Conservation (phyloP, 2,797 vertebrate species). For the Arremon aurantiirostris region DNA sequence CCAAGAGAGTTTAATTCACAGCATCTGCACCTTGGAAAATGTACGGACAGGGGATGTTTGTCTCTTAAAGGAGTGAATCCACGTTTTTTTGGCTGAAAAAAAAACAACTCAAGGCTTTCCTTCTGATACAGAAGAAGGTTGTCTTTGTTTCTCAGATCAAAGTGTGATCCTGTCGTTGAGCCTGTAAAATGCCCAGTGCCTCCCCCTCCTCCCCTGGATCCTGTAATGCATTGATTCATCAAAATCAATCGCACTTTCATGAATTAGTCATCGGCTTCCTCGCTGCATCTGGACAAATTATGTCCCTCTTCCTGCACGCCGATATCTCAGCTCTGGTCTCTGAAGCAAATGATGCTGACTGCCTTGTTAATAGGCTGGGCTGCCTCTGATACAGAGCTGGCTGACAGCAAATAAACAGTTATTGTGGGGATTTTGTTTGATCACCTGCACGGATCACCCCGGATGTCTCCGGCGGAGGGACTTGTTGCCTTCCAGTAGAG, state of each 20-base stretch:
- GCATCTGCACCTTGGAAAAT: not conserved
- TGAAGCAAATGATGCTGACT: not conserved
- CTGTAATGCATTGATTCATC: constrained; percentile 62
- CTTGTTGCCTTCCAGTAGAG: not conserved
- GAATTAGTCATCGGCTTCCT: constrained; percentile 60
- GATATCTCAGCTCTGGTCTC: not conserved
- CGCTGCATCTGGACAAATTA: constrained; percentile 54
- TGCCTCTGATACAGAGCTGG: not conserved
- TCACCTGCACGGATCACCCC: not conserved
- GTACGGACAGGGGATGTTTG: not conserved
- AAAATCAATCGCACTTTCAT: constrained; percentile 65
- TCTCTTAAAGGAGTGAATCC: not conserved
- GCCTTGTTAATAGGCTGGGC: not conserved
- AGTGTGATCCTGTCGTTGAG: constrained; percentile 42
- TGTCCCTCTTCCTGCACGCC: not conserved
- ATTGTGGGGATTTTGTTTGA: not conserved
- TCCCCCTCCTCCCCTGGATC: constrained; percentile 17
- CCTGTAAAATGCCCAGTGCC: constrained; percentile 8
- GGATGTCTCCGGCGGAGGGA: not conserved
- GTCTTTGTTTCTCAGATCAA: constrained; percentile 61
- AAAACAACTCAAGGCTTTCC: not conserved
- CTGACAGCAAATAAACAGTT: constrained; percentile 24
- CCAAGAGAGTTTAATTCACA: not conserved
- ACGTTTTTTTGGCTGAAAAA: not conserved
- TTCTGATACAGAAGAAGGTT: constrained; percentile 39